Base-by-base conservation (phyloP, 2,797 vertebrate species). In the Darevskia mixta region DNA sequence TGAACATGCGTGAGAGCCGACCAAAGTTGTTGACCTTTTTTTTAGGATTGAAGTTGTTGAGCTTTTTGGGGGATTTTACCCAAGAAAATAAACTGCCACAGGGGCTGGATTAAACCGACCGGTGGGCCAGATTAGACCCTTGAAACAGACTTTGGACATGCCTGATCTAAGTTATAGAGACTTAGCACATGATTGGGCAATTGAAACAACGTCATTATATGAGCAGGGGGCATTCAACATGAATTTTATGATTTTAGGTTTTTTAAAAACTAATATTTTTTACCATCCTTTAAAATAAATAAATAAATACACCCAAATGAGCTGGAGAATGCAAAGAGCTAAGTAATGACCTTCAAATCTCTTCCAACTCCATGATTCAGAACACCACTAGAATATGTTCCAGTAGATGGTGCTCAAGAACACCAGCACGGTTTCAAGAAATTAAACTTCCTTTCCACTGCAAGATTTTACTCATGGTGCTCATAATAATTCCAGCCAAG, bases 321-420 rank as follows among this genome's bases (percentile, higher is more conserved):
- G 66, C 66, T 67, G 1, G 66, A 61, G 11, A 49, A 61, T 29
- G 8, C 49, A 75, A 25, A 29, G 1, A 3, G 32, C 29, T 17
- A 32, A 25, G 45, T 35, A 45, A 15, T 55, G 45, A 72, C 3
- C 49, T 72, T 72, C 32, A 73, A 7, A n/a, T 58, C 1, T 41
- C 15, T 69, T 87, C 43, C 10, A 23, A 5, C 9, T 11, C n/a
- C 1, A 1, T 23, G 61, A 49, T 69, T 29, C 27, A n/a, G 69
- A 73, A 6, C 9, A 32, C 7, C 1, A 77, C 4, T 35, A 45
- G 41, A 25, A n/a, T 25, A 32, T 41, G 3, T 71, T 27, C 29
- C 82, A 88, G 64, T 25, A 84, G 87, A 72, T 84, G 82, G 87
- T 7, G 35, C 82, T 79, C 66, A 84, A 58, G 81, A 83, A 78